phyloP scores from a whole-genome alignment of 2,113 vertebrate genomes.

The Bufo bufo region DNA sequence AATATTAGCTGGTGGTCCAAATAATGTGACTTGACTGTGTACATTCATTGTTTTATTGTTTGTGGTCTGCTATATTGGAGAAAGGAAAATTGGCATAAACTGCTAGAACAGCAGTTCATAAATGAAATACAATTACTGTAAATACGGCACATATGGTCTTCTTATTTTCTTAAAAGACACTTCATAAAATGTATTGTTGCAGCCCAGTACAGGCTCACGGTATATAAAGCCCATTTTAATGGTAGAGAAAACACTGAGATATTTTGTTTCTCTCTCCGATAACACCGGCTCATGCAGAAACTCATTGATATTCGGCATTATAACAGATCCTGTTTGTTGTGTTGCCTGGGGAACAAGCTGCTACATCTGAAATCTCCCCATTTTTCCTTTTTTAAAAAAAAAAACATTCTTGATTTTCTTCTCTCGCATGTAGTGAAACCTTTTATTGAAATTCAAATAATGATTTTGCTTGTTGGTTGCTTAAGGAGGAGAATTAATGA shows the following conservation, averaged over 20 bases:
- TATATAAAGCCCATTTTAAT: slow-evolving; percentile 15
- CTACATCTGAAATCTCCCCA: slow-evolving; percentile 19
- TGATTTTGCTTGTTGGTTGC: slow-evolving; percentile 33
- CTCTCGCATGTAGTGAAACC: slow-evolving; percentile 31
- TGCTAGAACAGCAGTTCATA: background rate
- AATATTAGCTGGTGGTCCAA: no score
- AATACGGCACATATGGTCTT: background rate
- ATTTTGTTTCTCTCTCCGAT: slow-evolving; percentile 11
- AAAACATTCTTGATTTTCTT: slow-evolving; percentile 46
- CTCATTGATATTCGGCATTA: slow-evolving; percentile 46
- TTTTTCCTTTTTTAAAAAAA: slow-evolving; percentile 1
- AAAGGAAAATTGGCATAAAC: background rate
- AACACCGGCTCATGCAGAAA: slow-evolving; percentile 23
- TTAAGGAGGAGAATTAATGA: slow-evolving; percentile 30
- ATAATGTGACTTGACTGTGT: no score
- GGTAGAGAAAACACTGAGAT: slow-evolving; percentile 12
- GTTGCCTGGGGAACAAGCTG: slow-evolving; percentile 52
- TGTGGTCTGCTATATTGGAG: background rate
- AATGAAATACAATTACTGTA: background rate
- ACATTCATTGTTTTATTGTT: background rate
- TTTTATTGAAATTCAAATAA: slow-evolving; percentile 49
- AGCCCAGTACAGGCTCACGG: background rate
- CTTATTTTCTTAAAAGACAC: background rate
- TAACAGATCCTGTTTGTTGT: slow-evolving; percentile 46
- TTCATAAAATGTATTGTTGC: background rate